Base-by-base conservation (phyloP, 2,888 invertebrate genomes). In the Apamea crenata region DNA sequence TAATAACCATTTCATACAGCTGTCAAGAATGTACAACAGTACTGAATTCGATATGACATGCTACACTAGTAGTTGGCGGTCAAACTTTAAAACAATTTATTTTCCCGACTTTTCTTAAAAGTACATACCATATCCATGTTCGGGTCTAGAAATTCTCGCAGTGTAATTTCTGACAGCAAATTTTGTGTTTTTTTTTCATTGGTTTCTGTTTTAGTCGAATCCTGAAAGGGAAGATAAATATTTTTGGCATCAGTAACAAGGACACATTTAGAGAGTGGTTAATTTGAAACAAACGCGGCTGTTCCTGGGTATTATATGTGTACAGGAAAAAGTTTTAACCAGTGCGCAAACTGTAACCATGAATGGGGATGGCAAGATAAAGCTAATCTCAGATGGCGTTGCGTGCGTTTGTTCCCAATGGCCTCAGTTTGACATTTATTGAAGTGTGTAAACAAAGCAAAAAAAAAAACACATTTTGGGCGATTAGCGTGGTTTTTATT, bases 111-210 rank as follows among this genome's bases (percentile, higher is more conserved):
- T 71, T 18, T 40, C 16, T 36, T 29, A 12, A 6, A 63, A 63
- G 6, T 21, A 63, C 80, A 65, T 80, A 95, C 95, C 92, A 91
- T 83, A 76, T 93, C 92, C 74, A 89, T 88, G 78, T 90, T 92
- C 8, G 92, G 87, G 59, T 92, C 92, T n/a, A 95, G 81, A 25
- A 95, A 78, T 61, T 95, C 93, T 67, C 91, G 92, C 67, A 96
- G 74, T 47, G 89, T 82, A 4, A 94, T 90, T 91, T 95, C 95
- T 32, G 92, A 91, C 3, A 90, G 78, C 74, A 88, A 90, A 68
- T 83, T 87, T 44, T 84, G 80, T 69, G 85, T 81, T 53, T 85
- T 90, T 69, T 83, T 90, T n/a, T 88, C 87, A 36, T 80, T 88
- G 25, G 66, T 44, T 70, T 84, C 86, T 40, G 67, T 36, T 76